A percentile compares a stretch with the other conserved stretches of the same genome.
These are phyloP conservation scores for Vulpes lagopus DNA, from an alignment of 2,113 vertebrate genomes.

Conservation along the genomic window DNA sequence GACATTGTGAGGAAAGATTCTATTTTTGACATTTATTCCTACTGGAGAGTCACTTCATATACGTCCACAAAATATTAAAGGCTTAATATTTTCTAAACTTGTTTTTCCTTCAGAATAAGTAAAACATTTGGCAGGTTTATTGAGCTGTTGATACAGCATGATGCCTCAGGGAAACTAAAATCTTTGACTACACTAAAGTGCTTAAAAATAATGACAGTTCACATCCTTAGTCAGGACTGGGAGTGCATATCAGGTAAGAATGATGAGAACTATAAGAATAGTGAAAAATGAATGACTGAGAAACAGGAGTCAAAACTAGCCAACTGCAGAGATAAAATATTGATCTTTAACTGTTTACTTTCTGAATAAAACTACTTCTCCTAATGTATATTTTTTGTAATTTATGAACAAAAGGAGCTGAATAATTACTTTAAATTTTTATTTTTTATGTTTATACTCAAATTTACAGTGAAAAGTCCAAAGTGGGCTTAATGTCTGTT, in stretches of 20 bases:
- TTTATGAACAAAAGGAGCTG: neutral
- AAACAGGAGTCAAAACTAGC: neutral
- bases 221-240: neutral
- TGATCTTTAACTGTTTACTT: constrained; percentile 46
- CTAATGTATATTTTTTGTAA: neutral
- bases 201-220: constrained; percentile 75
- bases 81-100: constrained; percentile 63
- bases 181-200: constrained; percentile 55
- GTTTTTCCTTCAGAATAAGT: constrained; percentile 74
- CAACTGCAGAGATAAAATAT: neutral
- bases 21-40: constrained; percentile 61
- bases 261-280: constrained; percentile 22
- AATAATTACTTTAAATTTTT: constrained; percentile 17
- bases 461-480: neutral
- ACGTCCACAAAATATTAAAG: constrained; percentile 72
- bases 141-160: constrained; percentile 65
- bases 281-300: neutral
- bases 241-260: constrained; percentile 41
- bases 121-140: constrained; percentile 74
- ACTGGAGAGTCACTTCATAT: constrained; percentile 52
- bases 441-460: constrained; percentile 19
- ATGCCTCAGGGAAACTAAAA: constrained; percentile 67
- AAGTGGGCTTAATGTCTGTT: neutral
- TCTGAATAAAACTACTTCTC: constrained; percentile 45
- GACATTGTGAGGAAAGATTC: constrained; percentile 34